phyloP scores from a whole-genome alignment of 1,140 invertebrate genomes.

The Orius insidiosus region DNA sequence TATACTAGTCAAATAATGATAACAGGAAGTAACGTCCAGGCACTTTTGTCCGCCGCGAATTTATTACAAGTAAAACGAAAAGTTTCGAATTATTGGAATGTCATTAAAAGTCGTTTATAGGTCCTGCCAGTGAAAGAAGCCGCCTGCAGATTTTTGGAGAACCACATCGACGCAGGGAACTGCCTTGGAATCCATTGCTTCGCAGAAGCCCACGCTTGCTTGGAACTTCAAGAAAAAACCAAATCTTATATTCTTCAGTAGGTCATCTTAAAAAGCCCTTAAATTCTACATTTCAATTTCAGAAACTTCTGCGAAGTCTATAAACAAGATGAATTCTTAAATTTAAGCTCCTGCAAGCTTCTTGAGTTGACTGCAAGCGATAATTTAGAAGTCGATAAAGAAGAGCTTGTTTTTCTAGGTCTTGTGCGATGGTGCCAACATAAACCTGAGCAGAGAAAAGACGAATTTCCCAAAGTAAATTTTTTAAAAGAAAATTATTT shows the following conservation, averaged over 20 bases:
- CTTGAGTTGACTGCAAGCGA: conserved; percentile 35
- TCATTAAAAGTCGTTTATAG: not conserved
- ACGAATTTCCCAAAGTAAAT: conserved; percentile 24
- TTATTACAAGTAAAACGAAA: conserved; percentile 31
- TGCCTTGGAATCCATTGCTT: conserved; percentile 39
- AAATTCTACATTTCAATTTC: conserved; percentile 1
- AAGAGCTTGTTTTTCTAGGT: conserved; percentile 37
- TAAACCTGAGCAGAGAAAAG: conserved; percentile 23
- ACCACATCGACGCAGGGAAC: conserved; percentile 36
- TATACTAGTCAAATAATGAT: conserved; percentile 35
- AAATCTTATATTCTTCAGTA: conserved; percentile 20
- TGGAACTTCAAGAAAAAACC: conserved; percentile 30
- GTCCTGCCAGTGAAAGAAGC: conserved; percentile 33
- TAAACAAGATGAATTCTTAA: conserved; percentile 32
- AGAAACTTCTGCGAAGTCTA: conserved; percentile 27
- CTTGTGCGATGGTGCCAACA: conserved; percentile 33
- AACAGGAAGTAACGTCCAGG: conserved; percentile 34
- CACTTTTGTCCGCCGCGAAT: conserved; percentile 37
- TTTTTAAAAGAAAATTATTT: too few relatives aligned
- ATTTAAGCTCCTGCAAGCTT: conserved; percentile 28
- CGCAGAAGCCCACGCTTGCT: conserved; percentile 35
- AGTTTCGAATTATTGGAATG: not conserved
- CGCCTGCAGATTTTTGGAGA: conserved; percentile 33
- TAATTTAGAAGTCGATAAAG: conserved; percentile 33
- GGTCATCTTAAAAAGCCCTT: conserved; percentile 4